Conservation (phyloP, 2,888 invertebrate genomes). For the Cheiracanthium punctorium region DNA sequence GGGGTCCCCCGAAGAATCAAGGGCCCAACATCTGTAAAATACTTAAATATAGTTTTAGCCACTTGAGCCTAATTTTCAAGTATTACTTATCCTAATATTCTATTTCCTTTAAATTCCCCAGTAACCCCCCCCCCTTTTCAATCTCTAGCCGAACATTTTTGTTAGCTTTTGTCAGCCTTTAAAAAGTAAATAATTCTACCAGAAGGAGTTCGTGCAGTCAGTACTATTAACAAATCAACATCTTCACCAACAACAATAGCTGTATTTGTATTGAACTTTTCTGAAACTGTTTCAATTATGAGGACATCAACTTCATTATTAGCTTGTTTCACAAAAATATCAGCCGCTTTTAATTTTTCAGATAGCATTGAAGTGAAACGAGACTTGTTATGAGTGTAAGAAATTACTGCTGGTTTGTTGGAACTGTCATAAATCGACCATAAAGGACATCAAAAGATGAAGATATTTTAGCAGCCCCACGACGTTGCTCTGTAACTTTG, state of each 20-base stretch:
- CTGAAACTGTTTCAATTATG: slow-evolving; percentile 16
- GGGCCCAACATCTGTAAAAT: too few relatives aligned
- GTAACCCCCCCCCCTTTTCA: too few relatives aligned
- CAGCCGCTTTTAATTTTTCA: background rate
- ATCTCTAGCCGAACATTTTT: too few relatives aligned
- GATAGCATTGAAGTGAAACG: background rate
- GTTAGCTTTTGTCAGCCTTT: background rate
- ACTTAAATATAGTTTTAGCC: too few relatives aligned
- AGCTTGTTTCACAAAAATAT: slow-evolving; percentile 7
- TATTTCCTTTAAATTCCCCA: too few relatives aligned
- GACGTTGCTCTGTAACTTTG: background rate
- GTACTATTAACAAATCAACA: background rate
- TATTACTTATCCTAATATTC: too few relatives aligned
- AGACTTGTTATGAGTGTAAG: slow-evolving; percentile 8
- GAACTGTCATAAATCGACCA: background rate
- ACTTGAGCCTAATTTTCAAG: too few relatives aligned
- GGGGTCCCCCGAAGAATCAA: too few relatives aligned
- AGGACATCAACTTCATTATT: slow-evolving; percentile 18
- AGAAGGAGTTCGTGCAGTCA: slow-evolving; percentile 19
- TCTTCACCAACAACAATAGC: slow-evolving; percentile 15
- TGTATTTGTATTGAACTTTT: background rate
- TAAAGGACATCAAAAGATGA: background rate
- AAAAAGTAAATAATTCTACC: background rate
- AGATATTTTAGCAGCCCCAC: background rate
- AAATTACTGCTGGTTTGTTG: slow-evolving; percentile 12